phyloP scores from a whole-genome alignment of 2,888 invertebrate genomes.

The Desoria tigrina region DNA sequence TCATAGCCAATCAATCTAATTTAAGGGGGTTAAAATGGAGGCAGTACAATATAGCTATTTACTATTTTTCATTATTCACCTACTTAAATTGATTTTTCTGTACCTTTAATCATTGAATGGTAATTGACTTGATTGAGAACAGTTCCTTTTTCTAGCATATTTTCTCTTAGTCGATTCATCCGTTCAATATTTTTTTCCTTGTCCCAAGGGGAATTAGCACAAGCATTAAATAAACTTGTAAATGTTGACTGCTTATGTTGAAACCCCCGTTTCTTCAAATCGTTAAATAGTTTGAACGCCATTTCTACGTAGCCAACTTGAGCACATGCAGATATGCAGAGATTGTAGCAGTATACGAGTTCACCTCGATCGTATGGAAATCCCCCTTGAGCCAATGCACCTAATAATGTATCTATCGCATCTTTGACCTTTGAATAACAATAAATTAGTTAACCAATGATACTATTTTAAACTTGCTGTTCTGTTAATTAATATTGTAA shows the following conservation, averaged over 20 bases:
- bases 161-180: constrained; percentile 67
- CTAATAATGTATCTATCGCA: constrained; percentile 45
- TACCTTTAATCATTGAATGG: constrained; percentile 80
- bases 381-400: constrained; percentile 40
- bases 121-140: constrained; percentile 71
- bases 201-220: constrained; percentile 73
- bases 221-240: constrained; percentile 84
- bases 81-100: neutral
- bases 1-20: too few relatives aligned
- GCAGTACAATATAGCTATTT: too few relatives aligned
- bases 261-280: constrained; percentile 76
- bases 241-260: constrained; percentile 72
- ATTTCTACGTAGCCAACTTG: constrained; percentile 80
- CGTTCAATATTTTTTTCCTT: constrained; percentile 68
- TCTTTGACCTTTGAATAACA: constrained; percentile 39
- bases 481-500: neutral
- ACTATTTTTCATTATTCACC: too few relatives aligned
- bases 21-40: too few relatives aligned
- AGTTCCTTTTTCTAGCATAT: constrained; percentile 70
- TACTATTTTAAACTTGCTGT: neutral
- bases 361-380: constrained; percentile 34
- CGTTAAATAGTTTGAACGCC: constrained; percentile 77
- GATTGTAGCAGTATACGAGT: constrained; percentile 71
- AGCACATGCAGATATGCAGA: constrained; percentile 81
- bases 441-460: constrained; percentile 10